Conservation (phyloP, 2,888 invertebrate species). For the Tachina fera region DNA sequence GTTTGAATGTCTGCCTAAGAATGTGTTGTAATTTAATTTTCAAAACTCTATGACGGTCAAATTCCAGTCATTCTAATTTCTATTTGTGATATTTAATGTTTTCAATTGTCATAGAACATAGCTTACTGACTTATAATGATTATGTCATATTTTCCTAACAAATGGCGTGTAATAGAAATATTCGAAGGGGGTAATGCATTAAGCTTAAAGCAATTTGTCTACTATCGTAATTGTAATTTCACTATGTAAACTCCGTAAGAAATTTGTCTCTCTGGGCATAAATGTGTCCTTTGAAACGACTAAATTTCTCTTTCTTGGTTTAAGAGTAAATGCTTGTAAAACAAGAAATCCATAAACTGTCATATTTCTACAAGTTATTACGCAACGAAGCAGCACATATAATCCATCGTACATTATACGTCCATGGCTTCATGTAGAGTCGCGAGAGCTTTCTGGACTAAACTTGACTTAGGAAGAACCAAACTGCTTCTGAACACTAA, state of each 20-base stretch:
- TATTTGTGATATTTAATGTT: conserved; percentile 33
- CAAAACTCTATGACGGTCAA: conserved; percentile 37
- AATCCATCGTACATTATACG: too few species aligned
- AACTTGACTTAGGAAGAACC: too few species aligned
- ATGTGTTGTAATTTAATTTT: conserved; percentile 23
- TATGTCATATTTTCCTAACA: neutral
- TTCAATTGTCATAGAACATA: conserved; percentile 37
- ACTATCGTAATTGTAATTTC: too few species aligned
- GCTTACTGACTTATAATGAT: neutral
- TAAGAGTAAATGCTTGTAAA: neutral
- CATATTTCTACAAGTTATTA: conserved; percentile 19
- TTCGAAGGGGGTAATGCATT: too few species aligned
- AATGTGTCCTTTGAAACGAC: neutral
- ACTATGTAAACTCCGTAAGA: neutral
- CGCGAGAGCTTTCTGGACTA: too few species aligned
- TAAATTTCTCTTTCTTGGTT: conserved; percentile 4
- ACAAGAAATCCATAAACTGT: conserved; percentile 2
- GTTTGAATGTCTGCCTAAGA: neutral
- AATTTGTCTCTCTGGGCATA: neutral
- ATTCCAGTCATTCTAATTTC: conserved; percentile 48
- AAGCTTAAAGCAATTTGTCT: too few species aligned
- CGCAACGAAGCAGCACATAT: too few species aligned
- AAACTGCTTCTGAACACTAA: too few species aligned
- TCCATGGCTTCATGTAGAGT: too few species aligned
- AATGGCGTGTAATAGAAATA: neutral